phyloP scores from a whole-genome alignment of 2,797 vertebrate species.

The Poliocrania exsul region DNA sequence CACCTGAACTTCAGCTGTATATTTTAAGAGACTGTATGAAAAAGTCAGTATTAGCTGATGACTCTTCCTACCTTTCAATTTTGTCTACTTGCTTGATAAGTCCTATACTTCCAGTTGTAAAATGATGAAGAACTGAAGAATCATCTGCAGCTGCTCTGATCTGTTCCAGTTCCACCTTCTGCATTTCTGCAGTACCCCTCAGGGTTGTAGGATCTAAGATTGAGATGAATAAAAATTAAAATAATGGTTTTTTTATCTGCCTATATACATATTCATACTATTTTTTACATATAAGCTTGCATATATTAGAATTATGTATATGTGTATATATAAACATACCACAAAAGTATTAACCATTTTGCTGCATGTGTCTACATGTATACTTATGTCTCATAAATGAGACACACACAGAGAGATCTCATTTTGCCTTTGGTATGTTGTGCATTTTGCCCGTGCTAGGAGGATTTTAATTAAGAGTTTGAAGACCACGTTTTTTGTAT shows the following conservation, averaged over 20 bases:
- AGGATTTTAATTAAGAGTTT: neutral
- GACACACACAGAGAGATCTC: neutral
- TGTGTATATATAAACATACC: neutral
- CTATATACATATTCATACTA: neutral
- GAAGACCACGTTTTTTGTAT: neutral
- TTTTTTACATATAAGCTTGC: neutral
- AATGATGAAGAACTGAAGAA: neutral
- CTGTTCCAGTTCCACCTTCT: conserved; percentile 16
- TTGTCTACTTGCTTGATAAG: neutral
- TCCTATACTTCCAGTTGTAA: neutral
- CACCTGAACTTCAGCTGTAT: neutral
- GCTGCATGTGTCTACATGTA: neutral
- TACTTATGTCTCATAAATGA: neutral
- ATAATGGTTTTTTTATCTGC: neutral
- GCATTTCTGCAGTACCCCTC: conserved; percentile 15
- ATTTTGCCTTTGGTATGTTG: neutral
- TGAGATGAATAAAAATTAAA: neutral
- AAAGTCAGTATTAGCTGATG: neutral
- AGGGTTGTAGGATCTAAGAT: conserved; percentile 28
- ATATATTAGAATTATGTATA: neutral
- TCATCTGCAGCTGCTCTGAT: neutral
- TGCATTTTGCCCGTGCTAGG: neutral
- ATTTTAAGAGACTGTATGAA: neutral
- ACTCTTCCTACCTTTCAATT: conserved; percentile 52
- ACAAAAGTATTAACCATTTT: neutral